Evolutionary conservation across 2,113 vertebrate genomes (phyloP).

Genomic region (Cygnus buccinator): DNA sequence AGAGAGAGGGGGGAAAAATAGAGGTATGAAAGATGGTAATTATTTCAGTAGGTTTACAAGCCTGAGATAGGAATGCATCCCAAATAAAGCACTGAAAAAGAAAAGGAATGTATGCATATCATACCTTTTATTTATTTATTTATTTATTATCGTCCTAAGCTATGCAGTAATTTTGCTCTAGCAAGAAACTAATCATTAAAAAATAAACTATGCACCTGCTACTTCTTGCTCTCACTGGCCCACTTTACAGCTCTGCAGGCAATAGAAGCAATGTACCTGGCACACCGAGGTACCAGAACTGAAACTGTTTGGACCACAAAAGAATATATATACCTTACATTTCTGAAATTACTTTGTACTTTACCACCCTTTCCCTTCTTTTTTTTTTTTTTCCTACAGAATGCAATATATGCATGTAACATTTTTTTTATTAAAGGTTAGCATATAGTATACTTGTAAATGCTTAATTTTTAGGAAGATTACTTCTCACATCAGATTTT

Average conservation of each 20-base stretch:
- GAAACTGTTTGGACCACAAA: not conserved
- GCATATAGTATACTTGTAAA: not conserved
- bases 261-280: not conserved
- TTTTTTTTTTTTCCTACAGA: not conserved
- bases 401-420: not conserved
- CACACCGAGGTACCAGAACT: not conserved
- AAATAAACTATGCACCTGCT: not conserved
- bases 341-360: not conserved
- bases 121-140: not conserved
- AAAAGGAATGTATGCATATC: not conserved
- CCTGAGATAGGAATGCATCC: not conserved
- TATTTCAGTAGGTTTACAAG: not conserved
- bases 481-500: not conserved
- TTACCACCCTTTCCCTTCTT: not conserved
- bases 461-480: not conserved
- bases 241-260: not conserved
- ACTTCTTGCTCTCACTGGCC: not conserved
- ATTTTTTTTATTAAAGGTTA: not conserved
- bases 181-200: not conserved
- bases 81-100: not conserved
- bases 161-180: not conserved
- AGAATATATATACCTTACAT: rapidly evolving
- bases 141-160: not conserved
- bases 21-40: not conserved
- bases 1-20: not conserved